Evolutionary conservation across 2,888 invertebrate species (phyloP).

Genomic region (Lymantria monacha): DNA sequence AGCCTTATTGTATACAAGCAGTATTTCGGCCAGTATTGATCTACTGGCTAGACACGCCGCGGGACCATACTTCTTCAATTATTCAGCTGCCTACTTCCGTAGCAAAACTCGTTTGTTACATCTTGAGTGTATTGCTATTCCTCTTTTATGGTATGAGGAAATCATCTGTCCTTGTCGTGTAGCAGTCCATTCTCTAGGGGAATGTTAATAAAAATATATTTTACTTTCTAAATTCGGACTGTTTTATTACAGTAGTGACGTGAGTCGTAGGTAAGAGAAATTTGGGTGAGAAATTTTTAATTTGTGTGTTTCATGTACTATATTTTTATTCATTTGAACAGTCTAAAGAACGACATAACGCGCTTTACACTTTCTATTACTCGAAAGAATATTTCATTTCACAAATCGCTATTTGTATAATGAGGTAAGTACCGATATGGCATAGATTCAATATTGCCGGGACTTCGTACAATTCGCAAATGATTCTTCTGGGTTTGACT

Average conservation of each 20-base stretch:
- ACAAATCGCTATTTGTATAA: too few species aligned
- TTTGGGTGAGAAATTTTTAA: conserved; percentile 18
- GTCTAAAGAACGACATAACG: too few species aligned
- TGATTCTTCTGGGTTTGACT: too few species aligned
- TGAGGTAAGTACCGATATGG: too few species aligned
- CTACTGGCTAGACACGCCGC: conserved; percentile 51
- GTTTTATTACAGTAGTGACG: conserved; percentile 31
- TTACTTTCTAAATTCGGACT: conserved; percentile 27
- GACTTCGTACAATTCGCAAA: too few species aligned
- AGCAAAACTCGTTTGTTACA: conserved; percentile 46
- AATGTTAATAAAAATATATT: conserved; percentile 42
- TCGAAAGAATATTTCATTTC: too few species aligned
- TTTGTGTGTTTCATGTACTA: not conserved
- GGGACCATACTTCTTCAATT: conserved; percentile 68
- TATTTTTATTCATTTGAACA: too few species aligned
- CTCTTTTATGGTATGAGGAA: conserved; percentile 48
- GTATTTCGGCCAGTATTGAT: conserved; percentile 48
- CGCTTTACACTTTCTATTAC: too few species aligned
- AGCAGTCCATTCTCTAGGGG: conserved; percentile 27
- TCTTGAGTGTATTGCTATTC: conserved; percentile 53
- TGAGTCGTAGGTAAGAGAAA: conserved; percentile 19
- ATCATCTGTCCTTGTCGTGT: conserved; percentile 40
- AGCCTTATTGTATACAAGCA: conserved; percentile 10
- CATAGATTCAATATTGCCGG: too few species aligned
- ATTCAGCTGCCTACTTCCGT: conserved; percentile 58